Evolutionary conservation across 1,140 invertebrate genomes (phyloP), one percentile per base, ranked within the genome.

Genomic region (Cydia pomonella): DNA sequence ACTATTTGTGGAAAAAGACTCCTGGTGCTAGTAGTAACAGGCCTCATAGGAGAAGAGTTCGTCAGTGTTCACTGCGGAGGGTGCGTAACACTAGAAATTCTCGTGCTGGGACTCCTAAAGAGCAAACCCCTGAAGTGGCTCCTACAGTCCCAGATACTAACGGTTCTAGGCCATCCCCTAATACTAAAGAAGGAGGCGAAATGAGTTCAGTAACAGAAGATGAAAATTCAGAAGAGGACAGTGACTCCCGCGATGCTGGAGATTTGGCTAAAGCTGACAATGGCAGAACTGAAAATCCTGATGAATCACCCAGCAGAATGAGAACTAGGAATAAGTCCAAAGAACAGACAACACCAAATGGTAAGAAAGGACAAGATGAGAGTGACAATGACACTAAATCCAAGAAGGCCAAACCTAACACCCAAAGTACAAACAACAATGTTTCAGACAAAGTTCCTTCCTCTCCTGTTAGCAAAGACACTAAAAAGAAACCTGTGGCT

Each of bases 1-100:
- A 99, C 93, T 99, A 99, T 94, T 95, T 99, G 88, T 99, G 99
- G 99, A 99, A 99, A 94, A 99, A 99, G 94, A 99, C 98, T n/a
- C 98, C 98, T n/a, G 97, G 97, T 82, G 98, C 98, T 63, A 97
- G 98, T 88, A 98, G 97, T 90, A 98, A 98, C 92, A 95, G 98
- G 75, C 98, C 98, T 23, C 97, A 99, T 87, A 94, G 98, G 73
- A 94, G 98, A 94, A 94, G 98, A 72, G 94, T 50, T 18, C 47
- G 98, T 73, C 97, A 97, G 89, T 97, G 96, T 80, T 98, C 97
- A n/a, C 93, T 99, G 74, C 95, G 98, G 79, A 94, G 98, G 79
- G 98, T 98, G 76, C 95, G 97, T 76, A 97, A 97, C 83, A 97
- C 97, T 53, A 94, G 97, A 76, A 95, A 94, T 75, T 95, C 94